Evolutionary conservation across 2,797 vertebrate genomes (phyloP).

Genomic region (Hippoglossus hippoglossus): DNA sequence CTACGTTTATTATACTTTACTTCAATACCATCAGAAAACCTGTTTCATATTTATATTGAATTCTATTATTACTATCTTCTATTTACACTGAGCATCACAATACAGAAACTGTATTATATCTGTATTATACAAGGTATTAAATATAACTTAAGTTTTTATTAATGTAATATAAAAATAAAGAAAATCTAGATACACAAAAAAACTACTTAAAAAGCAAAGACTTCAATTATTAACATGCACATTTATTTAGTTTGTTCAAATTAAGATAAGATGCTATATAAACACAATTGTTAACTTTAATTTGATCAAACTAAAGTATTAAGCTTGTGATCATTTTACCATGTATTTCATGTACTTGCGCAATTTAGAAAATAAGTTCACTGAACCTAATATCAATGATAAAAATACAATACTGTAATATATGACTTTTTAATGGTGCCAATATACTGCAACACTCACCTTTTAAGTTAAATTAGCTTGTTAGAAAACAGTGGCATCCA

Average conservation of each 20-base stretch:
- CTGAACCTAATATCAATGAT: neutral
- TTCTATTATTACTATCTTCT: neutral
- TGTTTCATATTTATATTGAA: conserved; percentile 16
- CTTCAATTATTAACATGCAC: too few species aligned
- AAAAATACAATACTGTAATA: neutral
- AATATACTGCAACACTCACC: neutral
- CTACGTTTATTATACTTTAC: conserved; percentile 23
- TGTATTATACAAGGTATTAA: neutral
- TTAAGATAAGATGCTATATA: too few species aligned
- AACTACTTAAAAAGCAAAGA: too few species aligned
- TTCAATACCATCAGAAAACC: conserved; percentile 52
- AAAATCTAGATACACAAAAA: too few species aligned
- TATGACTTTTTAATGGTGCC: too few species aligned
- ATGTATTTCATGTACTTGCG: too few species aligned
- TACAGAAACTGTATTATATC: neutral
- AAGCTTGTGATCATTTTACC: too few species aligned
- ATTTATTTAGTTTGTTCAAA: too few species aligned
- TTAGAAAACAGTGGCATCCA: neutral
- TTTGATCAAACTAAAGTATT: too few species aligned
- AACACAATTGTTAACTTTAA: too few species aligned
- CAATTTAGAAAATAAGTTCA: too few species aligned
- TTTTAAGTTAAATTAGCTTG: too few species aligned
- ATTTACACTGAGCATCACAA: conserved; percentile 40
- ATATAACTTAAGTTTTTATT: neutral
- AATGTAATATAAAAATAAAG: neutral